Evolutionary conservation across 2,888 invertebrate genomes (phyloP).

Genomic region (Aspidiotus rigidus): DNA sequence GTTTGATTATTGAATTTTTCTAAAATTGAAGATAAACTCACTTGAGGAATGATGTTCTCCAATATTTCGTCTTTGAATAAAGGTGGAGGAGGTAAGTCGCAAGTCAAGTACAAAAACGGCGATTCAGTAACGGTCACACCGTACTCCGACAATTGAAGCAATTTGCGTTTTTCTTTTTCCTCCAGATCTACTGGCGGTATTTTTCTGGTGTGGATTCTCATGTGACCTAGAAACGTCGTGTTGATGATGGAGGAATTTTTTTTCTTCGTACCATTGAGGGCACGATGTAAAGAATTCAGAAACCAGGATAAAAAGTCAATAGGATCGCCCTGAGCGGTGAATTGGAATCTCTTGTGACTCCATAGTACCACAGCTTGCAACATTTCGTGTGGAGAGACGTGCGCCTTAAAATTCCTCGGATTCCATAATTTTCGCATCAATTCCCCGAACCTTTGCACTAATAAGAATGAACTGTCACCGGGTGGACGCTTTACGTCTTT

Average conservation of each 20-base stretch:
- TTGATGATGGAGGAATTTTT: conserved; percentile 84
- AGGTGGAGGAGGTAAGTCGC: conserved; percentile 95
- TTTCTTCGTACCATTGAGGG: conserved; percentile 85
- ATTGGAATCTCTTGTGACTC: conserved; percentile 95
- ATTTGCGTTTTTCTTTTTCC: conserved; percentile 72
- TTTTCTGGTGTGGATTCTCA: conserved; percentile 83
- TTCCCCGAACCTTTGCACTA: conserved; percentile 90
- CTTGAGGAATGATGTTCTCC: conserved; percentile 98
- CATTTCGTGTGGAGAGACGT: conserved; percentile 99
- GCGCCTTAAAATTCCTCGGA: conserved; percentile 96
- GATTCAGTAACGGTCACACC: conserved; percentile 78
- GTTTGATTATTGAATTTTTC: conserved; percentile 91
- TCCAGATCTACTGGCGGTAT: conserved; percentile 86
- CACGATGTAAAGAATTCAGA: conserved; percentile 87
- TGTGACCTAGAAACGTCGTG: conserved; percentile 84
- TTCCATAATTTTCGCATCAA: conserved; percentile 97
- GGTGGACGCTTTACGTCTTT: conserved; percentile 79
- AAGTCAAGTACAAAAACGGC: conserved; percentile 91
- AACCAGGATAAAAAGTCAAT: conserved; percentile 98
- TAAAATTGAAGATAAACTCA: conserved; percentile 84
- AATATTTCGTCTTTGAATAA: conserved; percentile 93
- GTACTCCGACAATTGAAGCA: conserved; percentile 74
- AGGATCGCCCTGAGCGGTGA: conserved; percentile 96
- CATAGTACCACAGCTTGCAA: conserved; percentile 93
- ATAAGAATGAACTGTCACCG: conserved; percentile 82